These are phyloP conservation scores for Ditula angustiorana DNA, from an alignment of 2,888 invertebrate genomes.

Conservation along the genomic window DNA sequence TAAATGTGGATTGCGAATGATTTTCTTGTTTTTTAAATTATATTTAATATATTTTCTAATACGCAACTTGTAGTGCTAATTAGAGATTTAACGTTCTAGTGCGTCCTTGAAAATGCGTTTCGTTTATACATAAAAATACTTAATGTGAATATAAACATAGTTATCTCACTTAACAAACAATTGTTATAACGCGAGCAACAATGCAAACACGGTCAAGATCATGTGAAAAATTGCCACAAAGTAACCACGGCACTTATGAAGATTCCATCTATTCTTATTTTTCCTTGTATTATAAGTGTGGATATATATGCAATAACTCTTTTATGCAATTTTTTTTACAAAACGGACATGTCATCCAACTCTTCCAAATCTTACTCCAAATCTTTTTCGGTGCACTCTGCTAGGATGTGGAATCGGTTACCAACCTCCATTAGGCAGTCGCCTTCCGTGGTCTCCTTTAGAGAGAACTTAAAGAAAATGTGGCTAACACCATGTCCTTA, in stretches of 20 bases:
- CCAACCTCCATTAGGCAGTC: no score
- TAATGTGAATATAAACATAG: constrained; percentile 6
- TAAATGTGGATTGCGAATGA: neutral
- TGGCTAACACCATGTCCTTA: no score
- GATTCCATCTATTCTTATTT: constrained; percentile 17
- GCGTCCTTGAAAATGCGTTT: neutral
- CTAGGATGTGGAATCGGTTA: no score
- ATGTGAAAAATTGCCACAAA: constrained; percentile 40
- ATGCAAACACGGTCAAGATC: constrained; percentile 49
- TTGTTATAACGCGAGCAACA: constrained; percentile 12
- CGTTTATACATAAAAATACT: neutral
- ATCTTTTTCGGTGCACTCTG: no score
- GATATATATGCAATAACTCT: neutral
- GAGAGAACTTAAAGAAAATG: no score
- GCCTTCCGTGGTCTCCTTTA: no score
- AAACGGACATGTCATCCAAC: no score
- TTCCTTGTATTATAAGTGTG: neutral
- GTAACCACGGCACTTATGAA: neutral
- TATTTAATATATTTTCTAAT: no score
- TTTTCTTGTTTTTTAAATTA: neutral
- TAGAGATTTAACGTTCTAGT: no score
- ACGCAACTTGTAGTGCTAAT: no score
- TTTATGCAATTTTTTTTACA: no score
- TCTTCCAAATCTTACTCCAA: no score
- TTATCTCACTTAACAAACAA: constrained; percentile 26